Base-by-base conservation (phyloP, 2,113 vertebrate genomes). In the Pelusios castaneus region DNA sequence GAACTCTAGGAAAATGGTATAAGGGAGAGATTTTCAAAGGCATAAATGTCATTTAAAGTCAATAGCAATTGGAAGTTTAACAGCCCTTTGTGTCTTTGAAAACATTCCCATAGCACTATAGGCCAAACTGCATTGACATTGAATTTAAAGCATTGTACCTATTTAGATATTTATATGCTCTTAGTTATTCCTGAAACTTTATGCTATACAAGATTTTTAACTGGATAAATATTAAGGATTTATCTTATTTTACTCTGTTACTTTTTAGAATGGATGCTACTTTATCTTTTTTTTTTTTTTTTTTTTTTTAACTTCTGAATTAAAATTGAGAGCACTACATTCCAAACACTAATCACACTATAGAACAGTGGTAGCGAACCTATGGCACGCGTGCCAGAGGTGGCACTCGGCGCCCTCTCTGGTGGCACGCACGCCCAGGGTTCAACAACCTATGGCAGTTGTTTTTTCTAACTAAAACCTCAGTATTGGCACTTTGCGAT, bases 161-260 rank as follows among this genome's bases (percentile, higher is more conserved):
- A 7, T 17, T 70, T 67, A 31, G 60, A 41, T 58, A 90, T 82
- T 55, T 90, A 34, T 80, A 51, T 56, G 76, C 49, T 82, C 90
- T 76, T 60, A 95, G 70, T 81, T 41, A 95, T 80, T 95, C 89
- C 85, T 87, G 73, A 94, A 95, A 91, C 88, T 93, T 80, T 80
- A 94, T 31, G 8, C 60, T 67, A 8, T n/a, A 67, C 31, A 96
- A 87, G 86, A 84, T 76, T 89, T 82, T 84, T 87, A 91, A 84
- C 89, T 47, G 83, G 38, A 27, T 51, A 94, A 95, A 95, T 95
- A 92, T 95, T 84, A 90, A 80, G 80, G 85, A 84, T 94, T 97
- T 89, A 89, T 80, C 93, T 91, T 90, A 77, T 85, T 73, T 95
- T 90, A 87, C 31, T 19, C 16, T 34, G 95, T 90, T 95, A 93